Percentiles rank a stretch among this genome's conserved stretches.
Conservation (phyloP, 2,797 vertebrate species). For the Erpetoichthys calabaricus region DNA sequence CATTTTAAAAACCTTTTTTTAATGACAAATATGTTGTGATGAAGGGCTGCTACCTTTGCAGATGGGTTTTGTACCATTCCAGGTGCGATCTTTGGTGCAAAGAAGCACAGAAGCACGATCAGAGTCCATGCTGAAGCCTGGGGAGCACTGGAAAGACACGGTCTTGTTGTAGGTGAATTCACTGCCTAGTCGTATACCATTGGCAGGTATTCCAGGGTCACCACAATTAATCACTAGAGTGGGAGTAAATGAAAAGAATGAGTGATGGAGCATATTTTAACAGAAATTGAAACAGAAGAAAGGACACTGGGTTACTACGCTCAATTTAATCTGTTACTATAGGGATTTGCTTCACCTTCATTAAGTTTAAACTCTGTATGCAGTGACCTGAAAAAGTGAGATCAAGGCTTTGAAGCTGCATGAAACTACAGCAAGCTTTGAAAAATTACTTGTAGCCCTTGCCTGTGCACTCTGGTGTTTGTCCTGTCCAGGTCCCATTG, state of each 20-base stretch:
- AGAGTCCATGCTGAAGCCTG: constrained; percentile 84
- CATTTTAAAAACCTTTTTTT: too few species aligned
- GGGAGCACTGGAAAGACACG: constrained; percentile 72
- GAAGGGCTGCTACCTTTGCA: constrained; percentile 66
- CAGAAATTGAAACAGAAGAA: too few species aligned
- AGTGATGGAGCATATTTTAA: too few species aligned
- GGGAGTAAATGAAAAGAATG: not conserved
- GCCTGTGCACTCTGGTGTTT: constrained; percentile 84
- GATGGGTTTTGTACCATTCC: constrained; percentile 82
- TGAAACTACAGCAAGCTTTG: too few species aligned
- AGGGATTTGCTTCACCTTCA: too few species aligned
- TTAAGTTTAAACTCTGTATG: too few species aligned
- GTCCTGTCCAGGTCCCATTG: constrained; percentile 91
- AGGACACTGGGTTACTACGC: too few species aligned
- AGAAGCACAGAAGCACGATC: constrained; percentile 66
- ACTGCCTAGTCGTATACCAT: constrained; percentile 73
- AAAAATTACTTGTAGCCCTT: constrained; percentile 11
- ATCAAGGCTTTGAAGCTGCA: too few species aligned
- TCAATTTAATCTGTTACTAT: too few species aligned
- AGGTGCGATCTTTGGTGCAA: constrained; percentile 89
- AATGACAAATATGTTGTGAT: too few species aligned
- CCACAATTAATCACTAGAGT: constrained; percentile 84
- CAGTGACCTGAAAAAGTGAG: too few species aligned
- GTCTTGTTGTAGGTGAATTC: constrained; percentile 76
- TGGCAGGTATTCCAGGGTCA: constrained; percentile 83